phyloP scores from a whole-genome alignment of 1,140 invertebrate genomes.

The Hirudo medicinalis region DNA sequence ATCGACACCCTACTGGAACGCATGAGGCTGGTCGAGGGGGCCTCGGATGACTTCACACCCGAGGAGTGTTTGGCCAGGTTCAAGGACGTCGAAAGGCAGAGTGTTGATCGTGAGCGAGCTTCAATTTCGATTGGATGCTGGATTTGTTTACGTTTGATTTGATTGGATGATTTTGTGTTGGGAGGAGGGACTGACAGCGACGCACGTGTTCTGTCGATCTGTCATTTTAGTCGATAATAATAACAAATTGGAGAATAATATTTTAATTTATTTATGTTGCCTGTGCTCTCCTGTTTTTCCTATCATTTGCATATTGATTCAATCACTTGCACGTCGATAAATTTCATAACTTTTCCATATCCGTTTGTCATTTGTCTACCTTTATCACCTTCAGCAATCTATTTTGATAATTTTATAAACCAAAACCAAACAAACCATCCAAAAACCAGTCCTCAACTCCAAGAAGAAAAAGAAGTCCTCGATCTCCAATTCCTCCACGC shows the following conservation, averaged over 20 bases:
- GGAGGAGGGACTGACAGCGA: too few species aligned
- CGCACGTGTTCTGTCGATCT: too few species aligned
- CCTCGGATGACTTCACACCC: constrained; percentile 52
- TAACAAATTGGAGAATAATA: background rate
- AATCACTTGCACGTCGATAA: too few species aligned
- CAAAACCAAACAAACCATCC: too few species aligned
- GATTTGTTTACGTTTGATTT: background rate
- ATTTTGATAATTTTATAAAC: too few species aligned
- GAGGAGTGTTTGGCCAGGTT: constrained; percentile 63
- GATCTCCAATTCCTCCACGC: background rate
- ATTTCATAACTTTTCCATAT: too few species aligned
- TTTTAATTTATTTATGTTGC: background rate
- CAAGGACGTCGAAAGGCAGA: constrained; percentile 60
- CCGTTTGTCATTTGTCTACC: too few species aligned
- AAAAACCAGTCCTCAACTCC: too few species aligned
- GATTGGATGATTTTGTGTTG: background rate
- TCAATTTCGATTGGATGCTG: background rate
- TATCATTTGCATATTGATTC: background rate
- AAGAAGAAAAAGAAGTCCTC: too few species aligned
- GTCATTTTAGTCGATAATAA: background rate
- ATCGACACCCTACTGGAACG: constrained; percentile 54
- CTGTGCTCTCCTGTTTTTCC: too few species aligned
- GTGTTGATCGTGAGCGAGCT: constrained; percentile 47
- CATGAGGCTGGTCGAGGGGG: constrained; percentile 55
- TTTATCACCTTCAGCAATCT: too few species aligned